Evolutionary conservation across 92 coral and sea anemone species (phyloP).

Genomic region (Bergia sp.): DNA sequence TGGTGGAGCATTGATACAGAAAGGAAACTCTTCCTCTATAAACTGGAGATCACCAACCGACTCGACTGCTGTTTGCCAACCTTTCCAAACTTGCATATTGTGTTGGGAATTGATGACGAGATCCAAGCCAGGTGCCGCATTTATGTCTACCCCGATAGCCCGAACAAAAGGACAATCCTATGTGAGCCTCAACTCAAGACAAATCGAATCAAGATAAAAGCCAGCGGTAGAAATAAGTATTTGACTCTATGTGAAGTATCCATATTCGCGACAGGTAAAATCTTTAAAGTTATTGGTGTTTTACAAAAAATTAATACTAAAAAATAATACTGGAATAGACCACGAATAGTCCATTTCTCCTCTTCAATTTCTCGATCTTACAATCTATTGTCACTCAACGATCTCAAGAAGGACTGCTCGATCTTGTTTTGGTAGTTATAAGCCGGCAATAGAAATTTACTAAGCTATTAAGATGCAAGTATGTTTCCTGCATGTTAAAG

Average conservation of each 20-base stretch:
- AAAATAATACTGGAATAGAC: no score
- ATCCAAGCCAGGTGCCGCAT: slow-evolving; percentile 8
- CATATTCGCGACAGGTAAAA: slow-evolving; percentile 32
- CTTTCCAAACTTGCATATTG: background rate
- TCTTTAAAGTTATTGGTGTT: background rate
- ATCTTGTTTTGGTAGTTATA: no score
- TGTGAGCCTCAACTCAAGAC: slow-evolving; percentile 31
- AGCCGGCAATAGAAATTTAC: no score
- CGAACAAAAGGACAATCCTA: background rate
- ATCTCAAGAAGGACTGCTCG: no score
- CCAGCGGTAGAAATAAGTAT: slow-evolving; percentile 1
- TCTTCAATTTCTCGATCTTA: no score
- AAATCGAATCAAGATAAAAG: background rate
- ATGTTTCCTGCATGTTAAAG: no score
- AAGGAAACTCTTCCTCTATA: background rate
- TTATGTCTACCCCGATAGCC: background rate
- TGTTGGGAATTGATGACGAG: background rate
- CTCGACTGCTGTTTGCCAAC: background rate
- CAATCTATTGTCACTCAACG: no score
- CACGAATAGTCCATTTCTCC: no score
- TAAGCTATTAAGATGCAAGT: no score
- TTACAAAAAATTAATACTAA: no score
- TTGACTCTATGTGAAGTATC: slow-evolving; percentile 25
- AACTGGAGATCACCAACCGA: slow-evolving; percentile 18
- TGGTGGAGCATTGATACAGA: slow-evolving; percentile 38